These are phyloP conservation scores for Chloroceryle inda DNA, from an alignment of 2,797 vertebrate species.

Conservation along the genomic window DNA sequence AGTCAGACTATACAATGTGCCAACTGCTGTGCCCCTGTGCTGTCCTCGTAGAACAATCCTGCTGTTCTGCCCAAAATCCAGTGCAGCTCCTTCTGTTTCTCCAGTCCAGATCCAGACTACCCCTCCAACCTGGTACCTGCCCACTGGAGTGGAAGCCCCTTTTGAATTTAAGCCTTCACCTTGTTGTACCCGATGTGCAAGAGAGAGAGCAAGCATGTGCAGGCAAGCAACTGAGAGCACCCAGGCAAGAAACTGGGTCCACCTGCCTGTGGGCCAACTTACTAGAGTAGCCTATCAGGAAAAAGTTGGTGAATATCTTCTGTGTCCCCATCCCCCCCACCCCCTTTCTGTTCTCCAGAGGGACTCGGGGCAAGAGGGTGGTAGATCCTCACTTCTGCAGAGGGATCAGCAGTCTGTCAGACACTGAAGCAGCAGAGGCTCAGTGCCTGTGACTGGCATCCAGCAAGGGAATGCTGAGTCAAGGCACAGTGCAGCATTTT, in stretches of 20 bases:
- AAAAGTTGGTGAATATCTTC: neutral
- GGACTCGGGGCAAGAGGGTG: neutral
- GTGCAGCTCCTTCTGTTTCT: conserved; percentile 78
- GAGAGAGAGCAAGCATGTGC: neutral
- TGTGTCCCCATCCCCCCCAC: neutral
- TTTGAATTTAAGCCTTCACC: conserved; percentile 31
- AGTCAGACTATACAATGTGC: conserved; percentile 74
- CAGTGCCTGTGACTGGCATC: rapidly evolving
- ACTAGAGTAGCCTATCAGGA: neutral
- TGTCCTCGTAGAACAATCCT: conserved; percentile 59
- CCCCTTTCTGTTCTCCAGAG: neutral
- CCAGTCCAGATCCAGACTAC: neutral
- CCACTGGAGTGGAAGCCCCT: conserved; percentile 24
- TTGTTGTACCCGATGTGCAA: neutral
- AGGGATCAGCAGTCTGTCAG: neutral
- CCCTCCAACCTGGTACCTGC: conserved; percentile 50
- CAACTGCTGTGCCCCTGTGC: conserved; percentile 68
- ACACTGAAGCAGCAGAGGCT: neutral
- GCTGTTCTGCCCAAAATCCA: conserved; percentile 74
- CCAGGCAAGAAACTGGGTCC: neutral
- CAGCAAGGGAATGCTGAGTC: neutral
- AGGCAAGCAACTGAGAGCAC: neutral
- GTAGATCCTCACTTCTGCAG: neutral
- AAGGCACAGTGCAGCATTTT: neutral
- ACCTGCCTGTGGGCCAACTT: neutral